Evolutionary conservation across 2,113 vertebrate genomes (phyloP).

Genomic region (Mus pahari): DNA sequence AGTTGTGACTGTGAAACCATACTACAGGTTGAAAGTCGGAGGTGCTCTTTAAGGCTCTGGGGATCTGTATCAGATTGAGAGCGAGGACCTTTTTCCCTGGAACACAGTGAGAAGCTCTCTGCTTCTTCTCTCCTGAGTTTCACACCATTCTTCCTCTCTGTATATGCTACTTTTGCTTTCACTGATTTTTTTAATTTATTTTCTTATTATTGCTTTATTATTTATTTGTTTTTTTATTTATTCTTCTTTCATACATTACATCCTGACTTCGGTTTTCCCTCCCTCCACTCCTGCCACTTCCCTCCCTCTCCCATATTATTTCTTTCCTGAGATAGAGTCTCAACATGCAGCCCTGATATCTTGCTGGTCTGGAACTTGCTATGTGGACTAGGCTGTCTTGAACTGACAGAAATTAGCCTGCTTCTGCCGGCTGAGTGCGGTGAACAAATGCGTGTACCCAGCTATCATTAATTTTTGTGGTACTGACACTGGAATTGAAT

Average conservation of each 20-base stretch:
- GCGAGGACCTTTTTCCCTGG: accelerated
- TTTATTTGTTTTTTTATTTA: too few relatives aligned
- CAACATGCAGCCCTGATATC: not conserved
- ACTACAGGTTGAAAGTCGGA: not conserved
- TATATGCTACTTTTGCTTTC: not conserved
- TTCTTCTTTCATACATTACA: not conserved
- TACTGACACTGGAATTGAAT: too few relatives aligned
- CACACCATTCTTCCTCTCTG: not conserved
- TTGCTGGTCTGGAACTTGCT: not conserved
- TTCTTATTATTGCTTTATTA: not conserved
- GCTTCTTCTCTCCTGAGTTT: too few relatives aligned
- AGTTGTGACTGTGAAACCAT: not conserved
- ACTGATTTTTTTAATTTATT: not conserved
- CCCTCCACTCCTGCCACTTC: too few relatives aligned
- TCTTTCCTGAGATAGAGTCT: not conserved
- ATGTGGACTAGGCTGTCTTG: not conserved
- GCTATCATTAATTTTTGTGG: too few relatives aligned
- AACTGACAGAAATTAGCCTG: not conserved
- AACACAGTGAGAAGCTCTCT: accelerated
- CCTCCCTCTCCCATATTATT: not conserved
- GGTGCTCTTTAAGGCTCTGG: not conserved
- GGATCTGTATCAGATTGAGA: not conserved
- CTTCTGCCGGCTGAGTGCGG: not conserved
- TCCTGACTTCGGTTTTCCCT: not conserved
- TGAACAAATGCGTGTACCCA: too few relatives aligned